Base-by-base conservation (phyloP, 1,140 invertebrate genomes). In the Heliconius hewitsoni region DNA sequence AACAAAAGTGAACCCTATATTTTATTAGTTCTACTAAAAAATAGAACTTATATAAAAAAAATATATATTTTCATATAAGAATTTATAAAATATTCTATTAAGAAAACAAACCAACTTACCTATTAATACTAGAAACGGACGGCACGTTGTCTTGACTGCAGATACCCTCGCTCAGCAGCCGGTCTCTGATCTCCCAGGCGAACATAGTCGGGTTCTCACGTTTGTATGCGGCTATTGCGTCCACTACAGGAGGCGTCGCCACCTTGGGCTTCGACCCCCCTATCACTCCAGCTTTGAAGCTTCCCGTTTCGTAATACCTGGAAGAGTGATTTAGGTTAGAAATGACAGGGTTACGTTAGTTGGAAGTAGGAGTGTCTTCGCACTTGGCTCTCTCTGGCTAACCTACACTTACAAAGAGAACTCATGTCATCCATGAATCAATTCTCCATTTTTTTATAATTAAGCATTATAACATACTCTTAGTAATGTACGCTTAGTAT, bases 121-220 rank as follows among this genome's bases (percentile, higher is more conserved):
- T 98, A 95, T 99, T 99, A 87, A 99, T 99, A 83, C 98, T 99
- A 83, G 98, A 99, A 80, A 99, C 99, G 88, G 98, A 99, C 89
- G 99, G 99, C 83, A 99, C 99, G 95, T 99, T 99, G 94, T 99
- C 99, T 93, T 99, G 98, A 76, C 98, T 98, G 95, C 99, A 99
- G 88, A 99, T 98, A 50, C 98, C 98, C 92, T 99, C 99, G 2
- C 98, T 97, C 76, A 99, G 96, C 84, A 99, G 96, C 94, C 98
- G 96, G 95, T 99, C 99, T 55, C 99, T 95, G 88, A 99, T 99
- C 95, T 99, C 99, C 99, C 99, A 99, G 3, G 99, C 99, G 93
- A 99, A 99, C 99, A 99, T 99, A 23, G 99, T 99, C 0, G 99
- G 99, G 95, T 99, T 99, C 93, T 99, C 98, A 80, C 98, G 96